phyloP scores from a whole-genome alignment of 2,113 vertebrate genomes.

The Ciconia boyciana region DNA sequence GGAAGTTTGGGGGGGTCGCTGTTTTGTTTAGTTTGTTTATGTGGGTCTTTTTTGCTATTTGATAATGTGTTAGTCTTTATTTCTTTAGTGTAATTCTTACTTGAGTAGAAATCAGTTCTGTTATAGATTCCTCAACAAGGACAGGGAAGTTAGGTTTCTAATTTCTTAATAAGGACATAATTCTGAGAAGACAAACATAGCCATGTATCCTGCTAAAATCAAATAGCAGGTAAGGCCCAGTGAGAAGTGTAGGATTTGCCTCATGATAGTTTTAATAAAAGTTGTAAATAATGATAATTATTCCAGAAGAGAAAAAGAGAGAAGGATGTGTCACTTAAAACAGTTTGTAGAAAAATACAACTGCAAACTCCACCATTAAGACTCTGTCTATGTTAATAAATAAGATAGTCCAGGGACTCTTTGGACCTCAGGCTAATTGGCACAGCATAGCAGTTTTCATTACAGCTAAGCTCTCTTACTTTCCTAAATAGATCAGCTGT shows the following conservation, averaged over 20 bases:
- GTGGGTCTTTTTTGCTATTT: not conserved
- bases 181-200: not conserved
- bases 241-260: not conserved
- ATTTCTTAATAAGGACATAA: not conserved
- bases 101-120: not conserved
- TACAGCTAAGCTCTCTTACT: not conserved
- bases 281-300: not conserved
- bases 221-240: not conserved
- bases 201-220: not conserved
- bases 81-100: not conserved
- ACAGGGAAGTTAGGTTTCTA: not conserved
- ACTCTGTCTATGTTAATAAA: not conserved
- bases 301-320: not conserved
- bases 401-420: not conserved
- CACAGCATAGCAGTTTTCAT: not conserved
- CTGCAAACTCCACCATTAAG: not conserved
- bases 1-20: not conserved
- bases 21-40: not conserved
- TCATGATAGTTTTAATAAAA: not conserved
- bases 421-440: not conserved
- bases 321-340: not conserved
- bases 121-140: not conserved
- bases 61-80: fast-evolving
- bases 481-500: not conserved
- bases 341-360: not conserved